Conservation (phyloP, 2,888 invertebrate genomes). For the Buathra laborator region DNA sequence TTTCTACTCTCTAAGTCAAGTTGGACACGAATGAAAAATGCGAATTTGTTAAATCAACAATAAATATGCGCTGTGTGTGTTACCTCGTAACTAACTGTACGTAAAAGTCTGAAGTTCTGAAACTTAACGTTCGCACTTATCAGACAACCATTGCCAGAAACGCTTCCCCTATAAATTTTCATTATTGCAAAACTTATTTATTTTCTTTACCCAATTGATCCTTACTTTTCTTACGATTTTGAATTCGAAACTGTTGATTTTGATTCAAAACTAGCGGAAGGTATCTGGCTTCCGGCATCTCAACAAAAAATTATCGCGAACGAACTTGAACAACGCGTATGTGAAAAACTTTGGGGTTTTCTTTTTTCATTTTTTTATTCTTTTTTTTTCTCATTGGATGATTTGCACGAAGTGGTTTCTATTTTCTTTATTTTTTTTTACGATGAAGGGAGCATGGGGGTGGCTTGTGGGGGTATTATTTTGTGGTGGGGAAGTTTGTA, state of each 20-base stretch:
- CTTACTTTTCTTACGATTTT: constrained; percentile 9
- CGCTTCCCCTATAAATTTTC: constrained; percentile 19
- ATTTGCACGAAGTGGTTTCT: constrained; percentile 70
- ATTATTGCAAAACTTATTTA: background rate
- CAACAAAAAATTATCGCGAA: constrained; percentile 78
- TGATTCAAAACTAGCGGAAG: background rate
- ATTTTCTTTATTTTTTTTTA: constrained; percentile 68
- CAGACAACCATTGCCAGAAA: constrained; percentile 59
- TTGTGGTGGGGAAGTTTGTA: constrained; percentile 79
- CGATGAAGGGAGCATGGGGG: constrained; percentile 70
- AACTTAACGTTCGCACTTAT: constrained; percentile 80
- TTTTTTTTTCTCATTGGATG: constrained; percentile 55
- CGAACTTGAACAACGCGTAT: constrained; percentile 84
- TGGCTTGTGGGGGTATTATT: constrained; percentile 76
- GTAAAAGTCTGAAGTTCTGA: constrained; percentile 81
- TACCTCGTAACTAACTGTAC: constrained; percentile 82
- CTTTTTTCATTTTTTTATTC: constrained; percentile 57
- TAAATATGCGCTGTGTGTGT: constrained; percentile 82
- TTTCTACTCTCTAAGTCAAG: constrained; percentile 28
- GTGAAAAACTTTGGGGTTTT: constrained; percentile 79
- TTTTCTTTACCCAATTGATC: background rate
- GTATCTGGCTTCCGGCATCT: constrained; percentile 39
- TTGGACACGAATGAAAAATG: constrained; percentile 69
- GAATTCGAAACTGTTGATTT: background rate
- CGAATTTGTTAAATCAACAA: constrained; percentile 79